Evolutionary conservation across 2,797 vertebrate species (phyloP), one percentile per base, ranked within the genome.

Genomic region (Enteromius paludinosus): DNA sequence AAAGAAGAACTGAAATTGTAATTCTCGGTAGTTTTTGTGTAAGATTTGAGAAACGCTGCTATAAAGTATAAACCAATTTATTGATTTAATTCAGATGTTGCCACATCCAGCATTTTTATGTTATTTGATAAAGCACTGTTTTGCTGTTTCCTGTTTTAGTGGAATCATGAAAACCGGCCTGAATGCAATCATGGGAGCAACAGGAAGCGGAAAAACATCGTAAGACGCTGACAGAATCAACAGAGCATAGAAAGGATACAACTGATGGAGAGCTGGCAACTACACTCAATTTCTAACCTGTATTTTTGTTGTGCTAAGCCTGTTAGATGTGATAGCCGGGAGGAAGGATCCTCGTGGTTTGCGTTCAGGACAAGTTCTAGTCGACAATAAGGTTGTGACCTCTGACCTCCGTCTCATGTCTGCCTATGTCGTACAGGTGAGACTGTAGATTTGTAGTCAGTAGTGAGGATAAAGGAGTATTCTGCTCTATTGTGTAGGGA

Each of bases 151-250:
- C 49, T 83, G n/a, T 90, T 92, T 79, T 88, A 96, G 95, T 88
- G 95, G 94, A 68, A 93, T 95, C 84, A 93, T 96, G 93, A 95
- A 85, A 88, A 94, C 94, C 0, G 95, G 95, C 25, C 90, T 95
- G 91, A 96, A 95, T 33, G 95, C 95, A 0, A 95, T 96, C 85
- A 92, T 96, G 93, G 95, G 95, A 0, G 92, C 95, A 30, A 96
- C 95, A 3, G 95, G 95, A 88, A 96, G 94, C 23, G 95, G 95
- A 4, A 95, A 95, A 93, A 95, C 95, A 89, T 95, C 94, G 94
- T 95, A 92, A 95, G 94, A 84, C 54, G 68, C n/a, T 35, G 38
- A 41, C 47, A 56, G 9, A 41, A 47, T 68, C 14, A 69, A 28
- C 18, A 49, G 18, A 52, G 14, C n/a, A 7, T 14, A 77, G 12